These are phyloP conservation scores for Amphiprion clarkii DNA, from an alignment of 2,797 vertebrate species.

Conservation along the genomic window DNA sequence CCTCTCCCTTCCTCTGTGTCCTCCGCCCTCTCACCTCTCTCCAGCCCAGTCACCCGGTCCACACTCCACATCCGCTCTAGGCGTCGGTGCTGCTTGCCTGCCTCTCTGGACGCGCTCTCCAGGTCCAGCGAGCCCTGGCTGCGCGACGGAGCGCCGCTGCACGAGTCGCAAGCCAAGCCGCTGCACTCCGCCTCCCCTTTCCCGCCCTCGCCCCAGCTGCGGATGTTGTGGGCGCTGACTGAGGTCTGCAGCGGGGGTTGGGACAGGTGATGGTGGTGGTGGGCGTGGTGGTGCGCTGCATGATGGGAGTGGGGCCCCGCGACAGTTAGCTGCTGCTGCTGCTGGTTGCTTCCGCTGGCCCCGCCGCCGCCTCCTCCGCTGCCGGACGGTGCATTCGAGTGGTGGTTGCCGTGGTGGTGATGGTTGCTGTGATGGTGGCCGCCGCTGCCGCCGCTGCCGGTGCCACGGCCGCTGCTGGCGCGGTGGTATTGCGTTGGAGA, in stretches of 20 bases:
- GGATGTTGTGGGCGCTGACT: conserved; percentile 88
- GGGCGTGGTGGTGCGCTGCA: conserved; percentile 67
- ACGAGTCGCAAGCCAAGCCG: conserved; percentile 84
- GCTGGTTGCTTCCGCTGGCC: conserved; percentile 53
- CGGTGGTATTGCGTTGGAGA: conserved; percentile 82
- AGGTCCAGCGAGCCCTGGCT: conserved; percentile 92
- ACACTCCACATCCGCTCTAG: conserved; percentile 96
- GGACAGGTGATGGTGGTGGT: conserved; percentile 84
- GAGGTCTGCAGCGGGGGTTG: conserved; percentile 88
- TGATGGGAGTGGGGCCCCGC: conserved; percentile 77
- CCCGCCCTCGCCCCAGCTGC: conserved; percentile 86
- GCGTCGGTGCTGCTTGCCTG: conserved; percentile 89
- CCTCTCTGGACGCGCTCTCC: conserved; percentile 88
- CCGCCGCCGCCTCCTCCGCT: conserved; percentile 50
- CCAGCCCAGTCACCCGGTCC: conserved; percentile 92
- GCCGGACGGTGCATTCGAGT: conserved; percentile 56
- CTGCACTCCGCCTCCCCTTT: conserved; percentile 82
- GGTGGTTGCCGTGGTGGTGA: conserved; percentile 76
- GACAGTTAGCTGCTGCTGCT: conserved; percentile 38
- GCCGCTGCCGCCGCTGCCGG: conserved; percentile 36
- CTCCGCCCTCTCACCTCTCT: conserved; percentile 85
- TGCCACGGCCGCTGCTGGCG: conserved; percentile 58
- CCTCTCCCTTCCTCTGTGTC: conserved; percentile 78
- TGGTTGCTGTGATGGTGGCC: conserved; percentile 74
- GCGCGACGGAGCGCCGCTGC: conserved; percentile 77